Percentiles rank a stretch among this genome's conserved stretches.
phyloP scores from a whole-genome alignment of 2,888 invertebrate genomes.

The Rhamphomyia laevipes region DNA sequence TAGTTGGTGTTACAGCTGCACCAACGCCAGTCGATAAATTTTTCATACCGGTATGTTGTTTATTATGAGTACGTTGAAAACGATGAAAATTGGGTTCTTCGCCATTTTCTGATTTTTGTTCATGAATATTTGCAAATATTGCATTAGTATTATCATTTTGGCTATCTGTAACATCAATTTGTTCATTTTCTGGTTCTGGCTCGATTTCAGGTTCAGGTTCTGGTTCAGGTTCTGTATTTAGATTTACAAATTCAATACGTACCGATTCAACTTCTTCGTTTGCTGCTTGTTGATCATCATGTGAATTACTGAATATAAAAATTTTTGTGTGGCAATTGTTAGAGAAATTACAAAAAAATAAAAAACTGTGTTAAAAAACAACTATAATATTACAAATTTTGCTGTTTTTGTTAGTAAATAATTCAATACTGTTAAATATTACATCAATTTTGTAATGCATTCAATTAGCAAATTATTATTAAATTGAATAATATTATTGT shows the following conservation, averaged over 20 bases:
- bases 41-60: slow-evolving; percentile 37
- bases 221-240: background rate
- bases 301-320: background rate
- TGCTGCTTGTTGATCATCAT: background rate
- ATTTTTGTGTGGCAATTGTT: background rate
- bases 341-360: too few species aligned
- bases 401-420: too few species aligned
- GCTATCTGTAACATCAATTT: background rate
- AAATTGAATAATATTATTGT: too few species aligned
- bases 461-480: too few species aligned
- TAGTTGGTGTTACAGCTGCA: slow-evolving; percentile 33
- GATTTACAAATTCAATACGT: background rate
- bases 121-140: background rate
- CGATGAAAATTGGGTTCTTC: slow-evolving; percentile 17
- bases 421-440: too few species aligned
- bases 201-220: background rate
- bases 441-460: too few species aligned
- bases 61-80: slow-evolving; percentile 19
- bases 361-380: too few species aligned
- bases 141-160: slow-evolving; percentile 3
- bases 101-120: slow-evolving; percentile 12
- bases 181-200: background rate
- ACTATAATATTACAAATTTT: too few species aligned
- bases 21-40: slow-evolving; percentile 36
- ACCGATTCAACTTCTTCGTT: background rate